phyloP scores from a whole-genome alignment of 2,113 vertebrate species.

The Esox niger region DNA sequence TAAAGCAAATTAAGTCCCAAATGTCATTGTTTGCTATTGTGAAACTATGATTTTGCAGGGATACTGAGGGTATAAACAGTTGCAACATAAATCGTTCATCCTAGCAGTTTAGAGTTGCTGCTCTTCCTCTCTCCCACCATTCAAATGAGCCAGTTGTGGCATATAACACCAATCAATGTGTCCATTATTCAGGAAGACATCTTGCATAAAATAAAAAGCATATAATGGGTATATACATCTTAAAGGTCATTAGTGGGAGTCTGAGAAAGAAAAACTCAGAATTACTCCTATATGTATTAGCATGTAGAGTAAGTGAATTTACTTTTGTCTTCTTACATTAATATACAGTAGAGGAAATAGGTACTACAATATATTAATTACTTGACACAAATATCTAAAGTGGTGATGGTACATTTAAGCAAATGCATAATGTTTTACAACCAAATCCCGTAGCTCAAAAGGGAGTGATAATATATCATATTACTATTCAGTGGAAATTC shows the following conservation, averaged over 20 bases:
- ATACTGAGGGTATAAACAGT: background rate
- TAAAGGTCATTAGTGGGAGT: conserved; percentile 20
- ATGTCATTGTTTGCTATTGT: background rate
- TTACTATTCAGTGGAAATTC: too few species aligned
- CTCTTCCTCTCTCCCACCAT: conserved; percentile 14
- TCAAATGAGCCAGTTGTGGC: conserved; percentile 25
- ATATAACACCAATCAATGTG: conserved; percentile 37
- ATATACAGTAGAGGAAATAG: background rate
- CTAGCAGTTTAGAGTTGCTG: conserved; percentile 4
- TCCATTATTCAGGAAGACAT: conserved; percentile 28
- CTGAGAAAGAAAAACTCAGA: background rate
- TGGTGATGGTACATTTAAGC: too few species aligned
- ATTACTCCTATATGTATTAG: conserved; percentile 21
- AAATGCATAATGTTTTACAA: too few species aligned
- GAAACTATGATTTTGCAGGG: background rate
- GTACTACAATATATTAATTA: too few species aligned
- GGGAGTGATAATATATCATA: too few species aligned
- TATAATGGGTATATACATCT: conserved; percentile 32
- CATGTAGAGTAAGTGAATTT: conserved; percentile 10
- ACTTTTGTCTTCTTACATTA: background rate
- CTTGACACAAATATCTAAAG: too few species aligned
- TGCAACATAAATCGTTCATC: conserved; percentile 20
- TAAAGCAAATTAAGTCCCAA: background rate
- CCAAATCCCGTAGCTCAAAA: too few species aligned
- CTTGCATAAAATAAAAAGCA: conserved; percentile 32